phyloP scores from a whole-genome alignment of 2,888 invertebrate species.

The Polyploca ridens region DNA sequence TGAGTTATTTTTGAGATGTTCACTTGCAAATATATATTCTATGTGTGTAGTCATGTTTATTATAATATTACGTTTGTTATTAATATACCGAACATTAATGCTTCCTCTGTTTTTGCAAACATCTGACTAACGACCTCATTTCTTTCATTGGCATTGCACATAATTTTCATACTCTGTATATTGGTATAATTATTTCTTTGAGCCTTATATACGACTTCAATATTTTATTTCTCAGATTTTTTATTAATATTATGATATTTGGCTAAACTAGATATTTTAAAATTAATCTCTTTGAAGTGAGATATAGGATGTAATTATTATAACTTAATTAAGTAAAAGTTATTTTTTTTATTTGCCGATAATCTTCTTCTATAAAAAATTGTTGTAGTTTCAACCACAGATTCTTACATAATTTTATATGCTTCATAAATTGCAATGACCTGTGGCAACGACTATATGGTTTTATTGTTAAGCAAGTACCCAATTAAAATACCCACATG shows the following conservation, averaged over 20 bases:
- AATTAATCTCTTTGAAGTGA: not conserved
- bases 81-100: not conserved
- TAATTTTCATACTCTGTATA: not conserved
- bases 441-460: not conserved
- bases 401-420: no score
- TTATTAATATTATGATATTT: not conserved
- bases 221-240: not conserved
- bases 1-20: constrained; percentile 13
- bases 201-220: not conserved
- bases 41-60: constrained; percentile 19
- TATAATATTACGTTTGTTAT: not conserved
- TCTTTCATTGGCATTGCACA: constrained; percentile 26
- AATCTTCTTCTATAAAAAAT: no score
- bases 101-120: not conserved
- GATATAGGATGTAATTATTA: not conserved
- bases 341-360: not conserved
- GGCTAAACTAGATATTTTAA: not conserved
- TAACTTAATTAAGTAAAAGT: not conserved
- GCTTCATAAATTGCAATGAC: not conserved
- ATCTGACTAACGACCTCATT: constrained; percentile 15
- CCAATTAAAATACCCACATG: not conserved
- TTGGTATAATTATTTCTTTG: constrained; percentile 4
- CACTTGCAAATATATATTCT: constrained; percentile 1
- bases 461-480: no score
- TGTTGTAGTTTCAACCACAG: no score